Evolutionary conservation across 2,797 vertebrate genomes (phyloP), one percentile per base, ranked within the genome.

Genomic region (Okamejei kenojei): DNA sequence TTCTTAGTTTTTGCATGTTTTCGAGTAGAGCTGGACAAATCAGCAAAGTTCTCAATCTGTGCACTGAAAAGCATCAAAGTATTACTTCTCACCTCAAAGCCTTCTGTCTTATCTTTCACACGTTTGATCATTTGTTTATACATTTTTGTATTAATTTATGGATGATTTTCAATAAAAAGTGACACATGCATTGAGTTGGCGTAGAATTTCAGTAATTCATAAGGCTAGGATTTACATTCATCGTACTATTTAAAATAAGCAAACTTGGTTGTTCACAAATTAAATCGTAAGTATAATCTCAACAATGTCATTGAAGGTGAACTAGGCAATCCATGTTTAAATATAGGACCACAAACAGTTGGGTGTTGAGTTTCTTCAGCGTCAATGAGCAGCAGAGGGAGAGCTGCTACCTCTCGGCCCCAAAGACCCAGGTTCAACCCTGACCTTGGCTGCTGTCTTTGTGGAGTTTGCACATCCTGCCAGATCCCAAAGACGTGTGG

Each of bases 91-190:
- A 96, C 95, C 96, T 95, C 95, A 95, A 96, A 96, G 95, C 95
- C 96, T 96, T 96, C 95, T 95, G 95, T 96, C 96, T 95, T 95
- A 94, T 96, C 96, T 96, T 97, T 96, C 95, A 96, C 95, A 96
- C 96, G 96, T 97, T 96, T 96, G 96, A 95, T 95, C 96, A 96
- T 97, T 95, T 96, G 96, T 97, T 97, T 97, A 96, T 97, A 97
- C 96, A 97, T 97, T 97, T 97, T 97, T 97, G 96, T 97, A 97
- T 97, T 97, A 97, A 97, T 96, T 97, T 97, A 97, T 97, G 96
- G 96, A 97, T 97, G 96, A 97, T 96, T 97, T 97, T 96, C 97
- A 97, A 96, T 97, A 96, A 96, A 96, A 96, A 96, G 71, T 92
- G 68, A 73, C 73, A 91, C 32, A 74, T 68, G 23, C 58, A 26